Evolutionary conservation across 2,797 vertebrate genomes (phyloP), one percentile per base, ranked within the genome.

Genomic region (Silurus lanzhouensis): DNA sequence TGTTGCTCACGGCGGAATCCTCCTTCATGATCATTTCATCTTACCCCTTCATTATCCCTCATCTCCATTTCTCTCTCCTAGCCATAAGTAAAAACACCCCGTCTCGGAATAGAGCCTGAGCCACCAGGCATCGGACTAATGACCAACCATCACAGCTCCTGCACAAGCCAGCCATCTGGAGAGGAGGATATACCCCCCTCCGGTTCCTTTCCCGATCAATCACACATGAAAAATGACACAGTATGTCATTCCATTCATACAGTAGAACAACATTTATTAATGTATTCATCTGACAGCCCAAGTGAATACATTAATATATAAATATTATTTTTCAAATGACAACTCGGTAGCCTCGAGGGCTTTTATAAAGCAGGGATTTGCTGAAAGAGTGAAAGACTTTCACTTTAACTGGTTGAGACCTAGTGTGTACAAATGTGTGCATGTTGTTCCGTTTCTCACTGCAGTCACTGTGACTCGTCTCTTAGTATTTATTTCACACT

Each of bases 91-190:
- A 83, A 87, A 86, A 27, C 79, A 78, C 80, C 52, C 61, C 22
- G 3, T 63, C 80, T 44, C 27, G 46, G 52, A 88, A 85, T 84
- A 81, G 79, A 68, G 71, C 60, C 66, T 57, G 58, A 82, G 71
- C 70, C 74, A 84, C 61, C 74, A 87, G 83, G 86, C 86, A 82
- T 85, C 38, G 80, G 88, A 89, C 81, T 85, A 90, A 88, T 89
- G 86, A 87, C 83, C 83, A 75, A 77, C 57, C 82, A 74, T 74
- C 67, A 78, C n/a, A 63, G 84, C 80, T 52, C 86, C 84, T 81
- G 68, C 77, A 82, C 85, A 88, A 63, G 76, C 80, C 70, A 76
- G 85, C 88, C 89, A 90, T 90, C 88, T 90, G 89, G 86, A 86
- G 85, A 83, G 83, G 83, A 88, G 70, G 88, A 85, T 80, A 86